Base-by-base conservation (phyloP, 2,888 invertebrate genomes). In the Priocnemis perturbator region DNA sequence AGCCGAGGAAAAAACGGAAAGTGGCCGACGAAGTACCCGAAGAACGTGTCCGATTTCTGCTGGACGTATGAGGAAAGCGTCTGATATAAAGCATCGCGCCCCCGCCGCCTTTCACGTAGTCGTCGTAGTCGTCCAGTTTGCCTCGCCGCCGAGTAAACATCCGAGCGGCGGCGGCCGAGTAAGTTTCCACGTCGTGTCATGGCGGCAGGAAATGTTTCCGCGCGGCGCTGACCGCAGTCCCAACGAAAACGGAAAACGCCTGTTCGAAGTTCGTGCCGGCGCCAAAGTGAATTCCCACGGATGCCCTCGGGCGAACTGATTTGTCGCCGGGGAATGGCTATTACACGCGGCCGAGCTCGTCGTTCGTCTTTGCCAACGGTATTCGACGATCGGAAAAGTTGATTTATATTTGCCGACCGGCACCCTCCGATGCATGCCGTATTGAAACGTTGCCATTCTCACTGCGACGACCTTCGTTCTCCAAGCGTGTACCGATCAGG, bases 11-110 rank as follows among this genome's bases (percentile, higher is more conserved):
- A 47, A 47, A 47, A 17, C 47, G 2, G 47, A 47, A 47, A 47
- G 47, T 47, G 47, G 15, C 47, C 47, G 17, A 47, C 3, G 47
- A 47, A 47, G 20, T 17, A 19, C 15, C n/a, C 26, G 37, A 44
- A 79, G 79, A 79, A 79, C 70, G 68, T 77, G 73, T 79, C 74
- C 77, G 77, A 79, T 79, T 78, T 78, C 79, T 67, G 53, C 45
- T 58, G 60, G 64, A 71, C 69, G 68, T 65, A 64, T 56, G 64
- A 23, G 55, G 59, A 66, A 26, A 26, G 26, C 26, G 26, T 2
- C 5, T 26, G 55, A 23, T 55, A 55, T 55, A 26, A 23, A 9
- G 15, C 26, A 14, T 23, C 26, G 53, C n/a, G n/a, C n/a, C n/a
- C n/a, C n/a, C n/a, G 57, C 64, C 67, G 63, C 61, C 70, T 67